phyloP scores from a whole-genome alignment of 2,797 vertebrate genomes.

The Steatocranus sp. region DNA sequence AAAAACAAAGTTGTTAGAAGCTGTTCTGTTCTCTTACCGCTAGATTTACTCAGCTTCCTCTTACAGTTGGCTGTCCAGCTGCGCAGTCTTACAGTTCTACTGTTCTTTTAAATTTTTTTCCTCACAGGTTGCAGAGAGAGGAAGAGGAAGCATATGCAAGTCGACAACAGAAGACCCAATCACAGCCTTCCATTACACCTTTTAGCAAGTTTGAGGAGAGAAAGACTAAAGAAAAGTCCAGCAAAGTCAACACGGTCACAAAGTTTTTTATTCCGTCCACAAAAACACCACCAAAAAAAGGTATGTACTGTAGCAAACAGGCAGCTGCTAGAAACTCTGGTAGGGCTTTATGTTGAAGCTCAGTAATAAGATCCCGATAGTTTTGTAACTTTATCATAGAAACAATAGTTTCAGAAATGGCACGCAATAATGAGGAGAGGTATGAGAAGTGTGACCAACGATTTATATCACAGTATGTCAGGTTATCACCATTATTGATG shows the following conservation, averaged over 20 bases:
- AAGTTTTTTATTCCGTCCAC: conserved; percentile 91
- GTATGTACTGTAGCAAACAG: conserved; percentile 53
- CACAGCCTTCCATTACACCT: conserved; percentile 76
- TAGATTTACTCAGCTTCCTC: not conserved
- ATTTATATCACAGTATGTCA: not conserved
- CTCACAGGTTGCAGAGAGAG: conserved; percentile 86
- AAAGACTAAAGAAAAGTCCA: conserved; percentile 89
- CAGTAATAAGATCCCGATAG: rapidly evolving
- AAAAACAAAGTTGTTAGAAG: not conserved
- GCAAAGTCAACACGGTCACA: conserved; percentile 91
- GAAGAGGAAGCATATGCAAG: conserved; percentile 90
- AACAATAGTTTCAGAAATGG: not conserved
- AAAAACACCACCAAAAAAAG: conserved; percentile 85
- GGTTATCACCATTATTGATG: not conserved
- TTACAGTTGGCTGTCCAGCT: not conserved
- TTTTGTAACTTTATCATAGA: not conserved
- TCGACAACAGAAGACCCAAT: conserved; percentile 79
- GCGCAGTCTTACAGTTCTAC: not conserved
- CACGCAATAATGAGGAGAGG: not conserved
- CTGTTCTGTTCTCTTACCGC: not conserved
- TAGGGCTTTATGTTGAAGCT: not conserved
- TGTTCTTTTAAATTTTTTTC: not conserved
- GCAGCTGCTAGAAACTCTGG: not conserved
- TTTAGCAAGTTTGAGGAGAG: conserved; percentile 92
- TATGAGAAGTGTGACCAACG: not conserved